Evolutionary conservation across 1,140 invertebrate genomes (phyloP), one percentile per base, ranked within the genome.

Genomic region (Ephestia elutella): DNA sequence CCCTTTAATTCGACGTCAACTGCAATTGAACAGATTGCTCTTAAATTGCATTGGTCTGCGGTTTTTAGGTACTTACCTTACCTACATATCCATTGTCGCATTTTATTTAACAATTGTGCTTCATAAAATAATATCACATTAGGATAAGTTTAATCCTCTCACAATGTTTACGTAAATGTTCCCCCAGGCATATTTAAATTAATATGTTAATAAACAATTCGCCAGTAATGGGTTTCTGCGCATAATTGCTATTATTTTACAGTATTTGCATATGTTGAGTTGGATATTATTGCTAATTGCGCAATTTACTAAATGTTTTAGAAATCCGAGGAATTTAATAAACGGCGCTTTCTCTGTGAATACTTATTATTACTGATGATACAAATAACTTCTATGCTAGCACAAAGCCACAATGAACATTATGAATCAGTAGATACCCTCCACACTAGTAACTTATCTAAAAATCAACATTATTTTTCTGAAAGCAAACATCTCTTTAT

Each of bases 1-100:
- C 50, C 19, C 21, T 53, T 50, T 50, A 50, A 50, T 50, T 50
- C 20, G 49, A 50, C 49, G 50, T 53, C 20, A 53, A 25, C 50
- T 25, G 20, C 38, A 44, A 17, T 44, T 44, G 38, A 44, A 44
- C 38, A 15, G 38, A 44, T 44, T 44, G 38, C 38, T 10, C 15
- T 44, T 15, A 44, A 44, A 44, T 17, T 44, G 38, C 38, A 15
- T 44, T 17, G 2, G 38, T 44, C 13, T 44, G 38, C 38, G 7
- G 38, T 44, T 44, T 44, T 15, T 32, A 7, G 30, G 7, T 8
- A 32, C 30, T 9, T 32, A 32, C 9, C 4, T 25, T 7, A 32
- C 30, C 30, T 5, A 11, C 30, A 28, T 28, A n/a, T n/a, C n/a
- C n/a, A n/a, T n/a, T n/a, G 30, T 5, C 30, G 9, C 30, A 2